phyloP scores from a whole-genome alignment of 2,888 invertebrate genomes.

The Microctonus brassicae region DNA sequence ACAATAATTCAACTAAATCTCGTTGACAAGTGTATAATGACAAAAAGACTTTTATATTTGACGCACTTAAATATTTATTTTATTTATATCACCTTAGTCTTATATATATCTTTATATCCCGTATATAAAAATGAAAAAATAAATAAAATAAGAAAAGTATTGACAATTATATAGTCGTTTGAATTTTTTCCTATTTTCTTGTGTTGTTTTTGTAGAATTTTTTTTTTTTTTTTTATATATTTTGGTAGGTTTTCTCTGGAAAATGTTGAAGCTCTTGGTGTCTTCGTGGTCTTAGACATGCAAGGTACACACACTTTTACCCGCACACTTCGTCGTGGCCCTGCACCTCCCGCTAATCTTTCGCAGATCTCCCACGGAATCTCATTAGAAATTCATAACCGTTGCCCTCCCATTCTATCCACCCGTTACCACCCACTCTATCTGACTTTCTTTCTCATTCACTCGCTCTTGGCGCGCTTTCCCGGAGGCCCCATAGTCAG shows the following conservation, averaged over 20 bases:
- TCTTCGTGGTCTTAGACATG: conserved; percentile 58
- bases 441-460: conserved; percentile 24
- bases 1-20: conserved; percentile 6
- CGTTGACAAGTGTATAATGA: background rate
- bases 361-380: conserved; percentile 69
- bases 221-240: background rate
- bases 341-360: conserved; percentile 60
- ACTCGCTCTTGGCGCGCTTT: conserved; percentile 20
- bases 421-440: conserved; percentile 18
- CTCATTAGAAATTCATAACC: conserved; percentile 69
- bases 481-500: conserved; percentile 33
- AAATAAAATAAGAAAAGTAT: too few species aligned
- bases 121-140: background rate
- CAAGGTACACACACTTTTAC: conserved; percentile 53
- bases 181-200: too few species aligned
- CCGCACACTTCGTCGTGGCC: conserved; percentile 28
- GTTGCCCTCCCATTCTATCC: conserved; percentile 45
- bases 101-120: background rate
- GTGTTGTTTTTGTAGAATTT: too few species aligned
- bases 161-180: background rate
- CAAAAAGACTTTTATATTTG: conserved; percentile 3
- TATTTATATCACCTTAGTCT: background rate
- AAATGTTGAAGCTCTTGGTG: conserved; percentile 24
- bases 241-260: conserved; percentile 3
- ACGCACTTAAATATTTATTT: background rate